A percentile compares a stretch with the other conserved stretches of the same genome.
Conservation (phyloP, 2,113 vertebrate genomes). For the Lagenorhynchus albirostris region DNA sequence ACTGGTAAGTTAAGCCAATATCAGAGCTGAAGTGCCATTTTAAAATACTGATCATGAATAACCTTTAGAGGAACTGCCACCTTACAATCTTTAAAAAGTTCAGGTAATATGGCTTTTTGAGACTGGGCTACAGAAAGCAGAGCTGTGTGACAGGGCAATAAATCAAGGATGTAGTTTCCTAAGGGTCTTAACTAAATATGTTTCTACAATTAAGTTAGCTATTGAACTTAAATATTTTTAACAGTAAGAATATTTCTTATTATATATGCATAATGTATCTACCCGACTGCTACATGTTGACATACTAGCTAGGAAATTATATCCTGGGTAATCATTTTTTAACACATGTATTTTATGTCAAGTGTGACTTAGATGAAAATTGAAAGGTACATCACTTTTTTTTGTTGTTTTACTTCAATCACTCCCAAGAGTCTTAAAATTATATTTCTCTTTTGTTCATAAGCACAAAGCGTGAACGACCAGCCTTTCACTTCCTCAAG, state of each 20-base stretch:
- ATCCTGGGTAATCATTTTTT: neutral
- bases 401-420: neutral
- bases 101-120: neutral
- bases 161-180: neutral
- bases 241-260: neutral
- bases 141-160: neutral
- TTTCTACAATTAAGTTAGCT: neutral
- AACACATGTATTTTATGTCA: neutral
- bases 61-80: neutral
- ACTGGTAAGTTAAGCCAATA: neutral
- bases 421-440: neutral
- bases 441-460: neutral
- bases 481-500: neutral
- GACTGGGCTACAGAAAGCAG: neutral
- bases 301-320: neutral
- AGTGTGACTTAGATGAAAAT: neutral
- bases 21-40: neutral
- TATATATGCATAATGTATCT: neutral
- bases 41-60: constrained; percentile 7
- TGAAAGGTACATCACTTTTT: neutral
- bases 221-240: neutral
- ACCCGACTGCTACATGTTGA: neutral
- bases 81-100: neutral
- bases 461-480: neutral
- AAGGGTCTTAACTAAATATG: neutral